phyloP scores from a whole-genome alignment of 1,140 invertebrate genomes.

The Choristoneura fumiferana region DNA sequence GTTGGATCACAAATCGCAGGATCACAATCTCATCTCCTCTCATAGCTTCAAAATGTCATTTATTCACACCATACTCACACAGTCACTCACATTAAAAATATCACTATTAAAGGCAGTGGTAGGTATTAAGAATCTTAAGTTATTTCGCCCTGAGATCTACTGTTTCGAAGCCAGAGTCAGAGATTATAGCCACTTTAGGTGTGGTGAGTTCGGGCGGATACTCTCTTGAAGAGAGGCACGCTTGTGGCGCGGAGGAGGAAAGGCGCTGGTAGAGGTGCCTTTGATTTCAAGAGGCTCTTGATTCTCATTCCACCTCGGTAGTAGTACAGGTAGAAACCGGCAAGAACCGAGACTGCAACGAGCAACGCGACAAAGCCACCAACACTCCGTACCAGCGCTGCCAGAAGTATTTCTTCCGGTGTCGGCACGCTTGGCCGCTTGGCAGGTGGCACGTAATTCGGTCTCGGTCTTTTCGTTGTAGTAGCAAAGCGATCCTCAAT shows the following conservation, averaged over 20 bases:
- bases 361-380: constrained; percentile 59
- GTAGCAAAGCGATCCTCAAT: constrained; percentile 79
- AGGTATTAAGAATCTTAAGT: constrained; percentile 26
- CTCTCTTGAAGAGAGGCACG: constrained; percentile 58
- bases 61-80: too few relatives aligned
- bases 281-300: constrained; percentile 65
- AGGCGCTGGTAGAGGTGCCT: constrained; percentile 47
- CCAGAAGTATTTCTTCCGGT: constrained; percentile 51
- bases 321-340: constrained; percentile 71
- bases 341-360: constrained; percentile 53
- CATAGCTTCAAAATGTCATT: constrained; percentile 23
- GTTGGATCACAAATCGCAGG: too few relatives aligned
- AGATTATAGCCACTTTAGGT: constrained; percentile 48
- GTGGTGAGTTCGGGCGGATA: constrained; percentile 55
- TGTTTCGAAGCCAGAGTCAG: constrained; percentile 68
- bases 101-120: constrained; percentile 47
- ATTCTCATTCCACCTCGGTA: constrained; percentile 73
- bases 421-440: constrained; percentile 55
- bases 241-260: constrained; percentile 63
- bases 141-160: constrained; percentile 64
- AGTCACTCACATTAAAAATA: constrained; percentile 25
- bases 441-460: constrained; percentile 62
- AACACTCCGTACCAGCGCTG: constrained; percentile 61
- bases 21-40: neutral
- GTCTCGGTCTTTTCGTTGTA: constrained; percentile 55